Evolutionary conservation across 23 tunicate genomes (phyloP), one percentile per base, ranked within the genome.

Genomic region (Clavelina lepadiformis): DNA sequence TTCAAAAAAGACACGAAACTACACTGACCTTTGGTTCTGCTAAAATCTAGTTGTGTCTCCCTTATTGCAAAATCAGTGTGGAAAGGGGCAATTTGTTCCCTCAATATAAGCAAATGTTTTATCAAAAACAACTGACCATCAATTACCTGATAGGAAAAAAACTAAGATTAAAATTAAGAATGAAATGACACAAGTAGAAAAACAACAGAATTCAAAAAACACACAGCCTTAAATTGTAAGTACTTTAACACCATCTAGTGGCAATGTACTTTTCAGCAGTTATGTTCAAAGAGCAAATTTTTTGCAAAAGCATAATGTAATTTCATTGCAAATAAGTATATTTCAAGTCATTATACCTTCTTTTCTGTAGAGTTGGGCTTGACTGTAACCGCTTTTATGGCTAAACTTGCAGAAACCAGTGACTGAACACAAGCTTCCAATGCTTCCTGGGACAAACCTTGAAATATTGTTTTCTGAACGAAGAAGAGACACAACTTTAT

Each of bases 381-480:
- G 2, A 58, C 52, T 26, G 61, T 72, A 22, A 47, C 38, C 1
- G 86, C 20, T 55, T 79, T 86, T 7, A 67, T 86, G 13, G 56
- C 52, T 56, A 86, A 80, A 8, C 71, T 36, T 3, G 99, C 99
- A 26, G n/a, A 44, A 26, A 72, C 81, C 20, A 94, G 80, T 5
- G 99, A 94, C 49, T 75, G 80, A 28, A 94, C 95, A 65, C 99
- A 94, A 31, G 95, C 80, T 56, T 88, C 91, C 31, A 94, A 52
- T 1, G 99, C 99, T 54, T 94, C 99, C 56, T 94, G 99, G 0
- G 99, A 94, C 35, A 94, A 62, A 2, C 99, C 99, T 75, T 94
- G 99, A 57, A 94, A 94, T 54, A 94, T 94, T 25, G 97, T 75
- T 81, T 89, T 89, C 83, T 83, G 75, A 59, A 61, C 68, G 5